These are phyloP conservation scores for Clarias platycephalus DNA, from an alignment of 2,797 vertebrate species.

Conservation along the genomic window DNA sequence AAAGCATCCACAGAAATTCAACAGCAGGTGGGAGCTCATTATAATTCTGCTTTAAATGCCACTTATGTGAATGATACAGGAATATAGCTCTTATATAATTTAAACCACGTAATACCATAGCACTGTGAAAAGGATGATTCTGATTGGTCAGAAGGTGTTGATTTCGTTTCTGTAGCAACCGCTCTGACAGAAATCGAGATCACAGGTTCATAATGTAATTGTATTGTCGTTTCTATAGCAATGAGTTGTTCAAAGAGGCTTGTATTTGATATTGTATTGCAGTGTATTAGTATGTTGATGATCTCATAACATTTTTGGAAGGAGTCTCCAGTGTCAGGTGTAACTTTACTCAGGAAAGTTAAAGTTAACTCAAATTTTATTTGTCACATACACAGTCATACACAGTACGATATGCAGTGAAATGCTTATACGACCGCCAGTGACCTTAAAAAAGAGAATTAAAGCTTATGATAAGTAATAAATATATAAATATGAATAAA, in stretches of 20 bases:
- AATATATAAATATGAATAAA: too few species aligned
- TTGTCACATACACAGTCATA: too few species aligned
- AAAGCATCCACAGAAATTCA: slow-evolving; percentile 92
- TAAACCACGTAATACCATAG: neutral
- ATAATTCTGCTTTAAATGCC: neutral
- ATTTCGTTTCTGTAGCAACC: neutral
- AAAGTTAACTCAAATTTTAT: too few species aligned
- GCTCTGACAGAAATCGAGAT: neutral
- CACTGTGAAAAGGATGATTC: neutral
- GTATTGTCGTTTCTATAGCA: neutral
- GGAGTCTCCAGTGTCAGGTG: neutral
- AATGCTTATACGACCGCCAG: too few species aligned
- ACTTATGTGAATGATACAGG: neutral
- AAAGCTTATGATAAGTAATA: too few species aligned
- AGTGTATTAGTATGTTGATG: too few species aligned
- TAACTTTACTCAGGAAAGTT: neutral
- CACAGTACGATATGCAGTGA: too few species aligned
- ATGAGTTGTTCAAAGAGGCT: neutral
- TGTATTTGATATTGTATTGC: too few species aligned
- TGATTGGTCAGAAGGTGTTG: neutral
- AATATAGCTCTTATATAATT: neutral
- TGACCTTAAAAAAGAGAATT: too few species aligned
- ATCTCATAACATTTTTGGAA: neutral
- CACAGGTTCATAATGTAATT: neutral
- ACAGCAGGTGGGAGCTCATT: slow-evolving; percentile 81